Evolutionary conservation across 1,140 invertebrate genomes (phyloP).

Genomic region (Lutraria rhynchaena): DNA sequence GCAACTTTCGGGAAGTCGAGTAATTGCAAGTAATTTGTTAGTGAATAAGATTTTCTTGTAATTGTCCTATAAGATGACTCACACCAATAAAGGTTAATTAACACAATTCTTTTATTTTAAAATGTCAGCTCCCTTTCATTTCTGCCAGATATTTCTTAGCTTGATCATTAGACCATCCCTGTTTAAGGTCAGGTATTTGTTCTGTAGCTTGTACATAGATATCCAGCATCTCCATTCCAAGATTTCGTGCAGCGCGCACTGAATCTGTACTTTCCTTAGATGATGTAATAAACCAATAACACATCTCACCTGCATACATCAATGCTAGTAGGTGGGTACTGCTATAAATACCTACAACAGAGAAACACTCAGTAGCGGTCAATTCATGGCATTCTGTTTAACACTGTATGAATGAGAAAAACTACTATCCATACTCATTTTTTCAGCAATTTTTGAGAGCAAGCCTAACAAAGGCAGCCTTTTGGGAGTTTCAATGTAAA

Average conservation of each 20-base stretch:
- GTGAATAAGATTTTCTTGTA: too few relatives aligned
- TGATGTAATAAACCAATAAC: conserved; percentile 71
- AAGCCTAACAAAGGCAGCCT: neutral
- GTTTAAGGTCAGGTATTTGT: conserved; percentile 64
- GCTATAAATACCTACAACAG: conserved; percentile 72
- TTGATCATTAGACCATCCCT: conserved; percentile 68
- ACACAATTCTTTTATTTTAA: too few relatives aligned
- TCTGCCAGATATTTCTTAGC: conserved; percentile 69
- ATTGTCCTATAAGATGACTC: too few relatives aligned
- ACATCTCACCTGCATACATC: conserved; percentile 79
- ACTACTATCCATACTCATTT: neutral
- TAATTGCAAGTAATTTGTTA: too few relatives aligned
- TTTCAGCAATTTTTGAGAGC: neutral
- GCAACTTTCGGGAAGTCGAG: too few relatives aligned
- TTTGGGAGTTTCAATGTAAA: neutral
- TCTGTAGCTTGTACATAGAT: conserved; percentile 67
- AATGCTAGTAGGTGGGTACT: conserved; percentile 76
- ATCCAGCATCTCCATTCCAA: conserved; percentile 59
- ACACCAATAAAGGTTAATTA: too few relatives aligned
- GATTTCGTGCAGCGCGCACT: conserved; percentile 1
- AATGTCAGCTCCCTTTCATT: conserved; percentile 36
- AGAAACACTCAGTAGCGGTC: neutral
- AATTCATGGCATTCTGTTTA: neutral
- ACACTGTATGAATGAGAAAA: neutral
- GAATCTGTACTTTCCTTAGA: conserved; percentile 1